Evolutionary conservation across 2,113 vertebrate genomes (phyloP).

Genomic region (Vimba vimba): DNA sequence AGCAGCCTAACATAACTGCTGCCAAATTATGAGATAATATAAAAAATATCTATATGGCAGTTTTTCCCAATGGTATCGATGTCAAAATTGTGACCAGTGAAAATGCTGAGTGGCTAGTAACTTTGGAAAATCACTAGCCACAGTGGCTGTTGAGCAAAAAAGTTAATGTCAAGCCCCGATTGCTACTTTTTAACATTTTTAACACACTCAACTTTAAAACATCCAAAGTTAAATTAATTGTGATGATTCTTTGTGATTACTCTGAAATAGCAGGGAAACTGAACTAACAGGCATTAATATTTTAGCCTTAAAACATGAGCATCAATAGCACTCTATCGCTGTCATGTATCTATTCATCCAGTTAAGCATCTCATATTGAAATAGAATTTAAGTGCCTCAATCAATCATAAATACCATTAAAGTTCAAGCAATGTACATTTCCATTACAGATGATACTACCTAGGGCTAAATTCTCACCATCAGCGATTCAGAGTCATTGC

Average conservation of each 20-base stretch:
- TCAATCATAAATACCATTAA: not conserved
- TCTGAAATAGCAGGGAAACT: not conserved
- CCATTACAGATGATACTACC: not conserved
- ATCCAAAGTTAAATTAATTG: not conserved
- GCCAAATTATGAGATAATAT: no score
- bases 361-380: not conserved
- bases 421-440: not conserved
- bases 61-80: no score
- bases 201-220: not conserved
- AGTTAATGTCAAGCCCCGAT: no score
- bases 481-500: not conserved
- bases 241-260: not conserved
- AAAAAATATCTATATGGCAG: no score
- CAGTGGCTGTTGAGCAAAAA: no score
- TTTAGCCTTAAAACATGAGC: not conserved
- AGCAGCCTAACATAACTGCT: no score
- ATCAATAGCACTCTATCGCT: not conserved
- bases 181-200: no score
- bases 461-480: not conserved
- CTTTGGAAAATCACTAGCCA: no score
- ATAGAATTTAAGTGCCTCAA: not conserved
- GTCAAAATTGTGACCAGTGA: no score
- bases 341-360: constrained; percentile 6
- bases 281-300: not conserved
- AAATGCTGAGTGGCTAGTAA: no score